phyloP scores from a whole-genome alignment of 2,888 invertebrate genomes.

The Microctonus aethiopoides region DNA sequence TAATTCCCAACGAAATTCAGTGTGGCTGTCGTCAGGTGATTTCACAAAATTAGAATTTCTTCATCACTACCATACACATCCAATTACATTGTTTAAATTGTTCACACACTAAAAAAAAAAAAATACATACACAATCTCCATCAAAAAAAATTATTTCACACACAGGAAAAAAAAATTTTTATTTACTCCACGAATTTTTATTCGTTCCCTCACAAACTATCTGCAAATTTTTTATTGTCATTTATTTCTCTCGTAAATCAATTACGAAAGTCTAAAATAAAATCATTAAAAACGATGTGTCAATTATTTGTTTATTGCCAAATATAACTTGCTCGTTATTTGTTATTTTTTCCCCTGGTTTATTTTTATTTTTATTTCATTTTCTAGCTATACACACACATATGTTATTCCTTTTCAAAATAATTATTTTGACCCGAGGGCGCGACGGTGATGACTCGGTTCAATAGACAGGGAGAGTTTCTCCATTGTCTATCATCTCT shows the following conservation, averaged over 20 bases:
- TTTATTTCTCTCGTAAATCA: background rate
- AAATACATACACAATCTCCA: no score
- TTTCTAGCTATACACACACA: no score
- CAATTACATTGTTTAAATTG: background rate
- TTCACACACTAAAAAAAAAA: no score
- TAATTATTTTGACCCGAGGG: background rate
- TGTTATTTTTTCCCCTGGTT: background rate
- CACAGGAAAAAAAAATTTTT: no score
- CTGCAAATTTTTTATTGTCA: no score
- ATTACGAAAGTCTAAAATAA: no score
- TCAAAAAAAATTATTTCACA: no score
- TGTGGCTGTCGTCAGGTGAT: background rate
- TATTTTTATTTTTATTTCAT: background rate
- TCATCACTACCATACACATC: background rate
- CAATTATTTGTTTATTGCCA: no score
- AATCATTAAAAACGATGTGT: no score
- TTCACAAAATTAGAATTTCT: constrained; percentile 7
- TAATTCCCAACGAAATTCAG: background rate
- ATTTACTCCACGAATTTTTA: background rate
- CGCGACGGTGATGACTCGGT: background rate
- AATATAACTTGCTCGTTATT: no score
- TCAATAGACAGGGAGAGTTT: no score
- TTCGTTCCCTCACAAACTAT: background rate
- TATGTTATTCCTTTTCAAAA: background rate
- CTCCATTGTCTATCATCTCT: no score